Evolutionary conservation across 2,113 vertebrate species (phyloP).

Genomic region (Ageneiosus marmoratus): DNA sequence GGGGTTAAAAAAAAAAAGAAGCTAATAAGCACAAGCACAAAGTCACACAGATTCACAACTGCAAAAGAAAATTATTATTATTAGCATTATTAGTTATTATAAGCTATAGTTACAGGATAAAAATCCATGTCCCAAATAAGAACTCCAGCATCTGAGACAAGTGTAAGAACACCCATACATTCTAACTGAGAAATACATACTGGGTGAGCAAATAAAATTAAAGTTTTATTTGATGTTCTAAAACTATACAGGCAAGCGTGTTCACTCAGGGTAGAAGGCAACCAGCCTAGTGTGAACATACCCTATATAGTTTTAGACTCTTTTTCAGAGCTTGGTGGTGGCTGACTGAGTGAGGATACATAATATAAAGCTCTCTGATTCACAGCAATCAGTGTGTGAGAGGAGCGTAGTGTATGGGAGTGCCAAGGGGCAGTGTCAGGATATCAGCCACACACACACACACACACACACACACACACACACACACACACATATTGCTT

Average conservation of each 20-base stretch:
- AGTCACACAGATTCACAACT: neutral
- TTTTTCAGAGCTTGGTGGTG: conserved; percentile 5
- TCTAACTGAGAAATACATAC: neutral
- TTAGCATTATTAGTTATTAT: neutral
- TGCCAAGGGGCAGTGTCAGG: neutral
- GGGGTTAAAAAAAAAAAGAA: too few species aligned
- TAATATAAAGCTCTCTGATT: conserved; percentile 37
- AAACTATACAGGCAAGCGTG: neutral
- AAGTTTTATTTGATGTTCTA: neutral
- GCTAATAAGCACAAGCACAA: neutral
- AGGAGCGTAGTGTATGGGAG: conserved; percentile 3
- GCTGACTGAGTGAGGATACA: conserved; percentile 26
- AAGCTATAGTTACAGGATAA: neutral
- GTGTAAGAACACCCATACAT: neutral
- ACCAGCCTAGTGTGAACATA: too few species aligned
- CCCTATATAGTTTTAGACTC: neutral
- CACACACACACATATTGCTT: conserved; percentile 7
- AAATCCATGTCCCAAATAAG: neutral
- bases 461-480: neutral
- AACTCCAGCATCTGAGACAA: neutral
- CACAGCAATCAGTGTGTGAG: conserved; percentile 51
- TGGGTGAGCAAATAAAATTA: neutral
- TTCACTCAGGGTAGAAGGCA: too few species aligned
- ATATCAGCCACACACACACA: too few species aligned
- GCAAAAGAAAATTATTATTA: neutral